Evolutionary conservation across 2,888 invertebrate genomes (phyloP).

Genomic region (Stenotaenia linearis): DNA sequence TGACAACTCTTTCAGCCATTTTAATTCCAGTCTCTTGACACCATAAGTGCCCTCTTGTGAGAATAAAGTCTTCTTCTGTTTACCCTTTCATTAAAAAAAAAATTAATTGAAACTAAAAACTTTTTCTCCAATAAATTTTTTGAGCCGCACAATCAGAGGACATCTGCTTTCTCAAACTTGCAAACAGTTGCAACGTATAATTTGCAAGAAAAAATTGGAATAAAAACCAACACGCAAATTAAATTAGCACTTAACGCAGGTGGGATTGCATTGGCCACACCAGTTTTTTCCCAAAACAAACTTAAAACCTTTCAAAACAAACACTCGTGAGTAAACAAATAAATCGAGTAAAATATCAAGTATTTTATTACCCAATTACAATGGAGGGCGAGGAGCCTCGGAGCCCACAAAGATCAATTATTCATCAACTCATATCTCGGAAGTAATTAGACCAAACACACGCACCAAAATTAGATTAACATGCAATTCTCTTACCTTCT

Average conservation of each 20-base stretch:
- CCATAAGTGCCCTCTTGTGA: too few relatives aligned
- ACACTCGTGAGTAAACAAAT: too few relatives aligned
- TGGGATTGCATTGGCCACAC: not conserved
- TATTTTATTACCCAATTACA: not conserved
- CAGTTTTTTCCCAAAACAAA: not conserved
- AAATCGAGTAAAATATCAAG: too few relatives aligned
- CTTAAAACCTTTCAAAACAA: not conserved
- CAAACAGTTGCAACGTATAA: not conserved
- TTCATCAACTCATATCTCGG: conserved; percentile 5
- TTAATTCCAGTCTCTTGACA: too few relatives aligned
- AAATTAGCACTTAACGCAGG: not conserved
- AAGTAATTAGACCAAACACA: not conserved
- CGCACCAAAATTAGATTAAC: not conserved
- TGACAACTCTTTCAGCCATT: too few relatives aligned
- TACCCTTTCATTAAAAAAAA: not conserved
- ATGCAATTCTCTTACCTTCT: not conserved
- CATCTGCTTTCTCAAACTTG: conserved; percentile 1
- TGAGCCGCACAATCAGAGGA: not conserved
- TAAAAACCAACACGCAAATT: not conserved
- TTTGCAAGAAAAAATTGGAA: not conserved
- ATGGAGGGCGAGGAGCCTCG: not conserved
- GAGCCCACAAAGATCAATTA: conserved; percentile 4
- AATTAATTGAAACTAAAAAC: not conserved
- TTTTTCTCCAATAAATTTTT: not conserved
- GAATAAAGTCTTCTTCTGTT: too few relatives aligned